These are phyloP conservation scores for Anthoscopus minutus DNA, from an alignment of 2,113 vertebrate genomes.

Conservation along the genomic window DNA sequence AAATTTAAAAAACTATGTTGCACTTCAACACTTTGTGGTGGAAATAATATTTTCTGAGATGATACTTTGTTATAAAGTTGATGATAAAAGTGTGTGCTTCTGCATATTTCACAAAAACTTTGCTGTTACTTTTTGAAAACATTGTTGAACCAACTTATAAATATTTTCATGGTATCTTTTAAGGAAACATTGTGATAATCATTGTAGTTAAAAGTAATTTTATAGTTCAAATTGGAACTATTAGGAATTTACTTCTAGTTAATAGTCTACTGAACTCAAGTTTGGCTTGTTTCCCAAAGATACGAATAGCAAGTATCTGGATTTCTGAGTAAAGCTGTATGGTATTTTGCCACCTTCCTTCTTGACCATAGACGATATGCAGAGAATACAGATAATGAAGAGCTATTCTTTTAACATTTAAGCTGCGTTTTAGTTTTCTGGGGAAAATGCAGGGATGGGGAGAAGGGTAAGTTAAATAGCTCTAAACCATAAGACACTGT, in stretches of 20 bases:
- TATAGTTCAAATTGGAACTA: not conserved
- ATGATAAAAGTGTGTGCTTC: not conserved
- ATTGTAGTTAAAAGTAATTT: not conserved
- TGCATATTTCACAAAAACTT: not conserved
- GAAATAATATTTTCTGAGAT: not conserved
- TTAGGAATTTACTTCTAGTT: not conserved
- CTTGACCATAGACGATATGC: not conserved
- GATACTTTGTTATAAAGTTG: not conserved
- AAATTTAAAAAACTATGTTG: not conserved
- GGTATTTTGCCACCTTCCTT: not conserved
- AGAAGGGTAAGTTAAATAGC: not conserved
- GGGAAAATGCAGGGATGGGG: not conserved
- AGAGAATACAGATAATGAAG: not conserved
- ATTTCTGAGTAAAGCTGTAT: not conserved
- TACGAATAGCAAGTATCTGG: not conserved
- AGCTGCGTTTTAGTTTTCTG: not conserved
- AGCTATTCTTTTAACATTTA: not conserved
- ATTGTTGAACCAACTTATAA: not conserved
- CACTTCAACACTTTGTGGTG: fast-evolving
- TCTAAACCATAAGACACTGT: not conserved
- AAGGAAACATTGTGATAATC: not conserved
- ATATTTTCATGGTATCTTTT: not conserved
- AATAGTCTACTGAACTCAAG: not conserved
- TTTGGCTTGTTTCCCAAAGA: not conserved
- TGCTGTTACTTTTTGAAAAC: not conserved